phyloP scores from a whole-genome alignment of 2,113 vertebrate genomes.

The Sitta europaea region DNA sequence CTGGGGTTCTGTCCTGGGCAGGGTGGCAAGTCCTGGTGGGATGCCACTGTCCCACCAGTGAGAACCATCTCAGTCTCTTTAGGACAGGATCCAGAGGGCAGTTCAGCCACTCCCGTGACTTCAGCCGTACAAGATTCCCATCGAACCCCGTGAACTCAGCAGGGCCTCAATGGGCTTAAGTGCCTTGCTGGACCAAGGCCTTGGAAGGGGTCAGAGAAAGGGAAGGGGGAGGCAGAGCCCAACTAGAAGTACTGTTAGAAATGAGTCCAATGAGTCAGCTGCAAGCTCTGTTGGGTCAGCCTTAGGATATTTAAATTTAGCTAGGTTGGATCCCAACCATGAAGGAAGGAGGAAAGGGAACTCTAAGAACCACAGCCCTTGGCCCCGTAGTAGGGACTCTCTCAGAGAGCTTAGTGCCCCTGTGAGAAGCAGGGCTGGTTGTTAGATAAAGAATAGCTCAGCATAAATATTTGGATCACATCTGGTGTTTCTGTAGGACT shows the following conservation, averaged over 20 bases:
- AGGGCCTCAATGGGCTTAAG: background rate
- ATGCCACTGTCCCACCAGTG: background rate
- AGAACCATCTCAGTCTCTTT: background rate
- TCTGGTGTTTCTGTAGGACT: background rate
- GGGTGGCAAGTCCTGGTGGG: background rate
- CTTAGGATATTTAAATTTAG: background rate
- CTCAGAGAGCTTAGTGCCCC: background rate
- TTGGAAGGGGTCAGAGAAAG: background rate
- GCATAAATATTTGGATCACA: background rate
- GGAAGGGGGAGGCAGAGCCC: background rate
- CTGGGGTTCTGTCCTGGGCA: background rate
- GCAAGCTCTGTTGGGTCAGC: background rate
- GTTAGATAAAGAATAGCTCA: background rate
- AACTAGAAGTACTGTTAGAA: background rate
- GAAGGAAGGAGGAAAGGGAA: background rate
- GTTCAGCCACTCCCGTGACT: accelerated
- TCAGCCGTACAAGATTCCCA: background rate
- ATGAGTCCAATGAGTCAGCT: background rate
- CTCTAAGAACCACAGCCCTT: background rate
- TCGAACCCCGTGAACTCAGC: accelerated
- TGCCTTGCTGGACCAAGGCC: background rate
- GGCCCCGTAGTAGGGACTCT: background rate
- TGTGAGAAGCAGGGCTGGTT: background rate
- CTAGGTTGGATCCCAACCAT: background rate
- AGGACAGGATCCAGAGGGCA: background rate